Conservation (phyloP, 2,888 invertebrate genomes). For the Salpingus planirostris region DNA sequence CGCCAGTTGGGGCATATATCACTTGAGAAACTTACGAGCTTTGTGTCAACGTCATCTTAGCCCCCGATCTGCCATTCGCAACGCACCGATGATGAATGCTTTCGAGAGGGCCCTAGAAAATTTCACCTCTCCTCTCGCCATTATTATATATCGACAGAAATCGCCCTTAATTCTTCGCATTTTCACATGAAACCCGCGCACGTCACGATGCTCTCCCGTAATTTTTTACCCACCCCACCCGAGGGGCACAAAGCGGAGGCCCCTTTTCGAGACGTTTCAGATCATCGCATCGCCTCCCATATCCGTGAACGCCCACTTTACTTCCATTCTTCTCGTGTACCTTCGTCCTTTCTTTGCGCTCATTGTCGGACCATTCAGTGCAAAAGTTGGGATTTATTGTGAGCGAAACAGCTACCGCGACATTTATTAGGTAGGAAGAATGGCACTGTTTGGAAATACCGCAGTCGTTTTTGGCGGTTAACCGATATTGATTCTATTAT, state of each 20-base stretch:
- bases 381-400: slow-evolving; percentile 32
- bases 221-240: slow-evolving; percentile 7
- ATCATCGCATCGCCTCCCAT: slow-evolving; percentile 21
- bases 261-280: slow-evolving; percentile 14
- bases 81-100: no score
- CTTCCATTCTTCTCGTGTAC: slow-evolving; percentile 25
- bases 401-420: slow-evolving; percentile 25
- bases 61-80: slow-evolving; percentile 16
- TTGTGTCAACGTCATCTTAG: slow-evolving; percentile 13
- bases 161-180: no score
- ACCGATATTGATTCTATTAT: slow-evolving; percentile 28
- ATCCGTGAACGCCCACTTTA: slow-evolving; percentile 30
- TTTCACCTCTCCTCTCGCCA: no score
- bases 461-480: slow-evolving; percentile 25
- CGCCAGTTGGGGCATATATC: slow-evolving; percentile 17
- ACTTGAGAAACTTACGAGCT: slow-evolving; percentile 20
- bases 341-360: slow-evolving; percentile 19
- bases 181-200: no score
- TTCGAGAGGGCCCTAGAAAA: no score
- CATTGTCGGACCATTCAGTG: slow-evolving; percentile 29
- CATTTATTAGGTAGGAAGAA: slow-evolving; percentile 32
- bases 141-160: no score
- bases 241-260: slow-evolving; percentile 5
- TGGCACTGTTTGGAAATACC: slow-evolving; percentile 31
- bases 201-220: no score